Conservation (phyloP, 2,888 invertebrate genomes). For the Platycheirus rosarum region DNA sequence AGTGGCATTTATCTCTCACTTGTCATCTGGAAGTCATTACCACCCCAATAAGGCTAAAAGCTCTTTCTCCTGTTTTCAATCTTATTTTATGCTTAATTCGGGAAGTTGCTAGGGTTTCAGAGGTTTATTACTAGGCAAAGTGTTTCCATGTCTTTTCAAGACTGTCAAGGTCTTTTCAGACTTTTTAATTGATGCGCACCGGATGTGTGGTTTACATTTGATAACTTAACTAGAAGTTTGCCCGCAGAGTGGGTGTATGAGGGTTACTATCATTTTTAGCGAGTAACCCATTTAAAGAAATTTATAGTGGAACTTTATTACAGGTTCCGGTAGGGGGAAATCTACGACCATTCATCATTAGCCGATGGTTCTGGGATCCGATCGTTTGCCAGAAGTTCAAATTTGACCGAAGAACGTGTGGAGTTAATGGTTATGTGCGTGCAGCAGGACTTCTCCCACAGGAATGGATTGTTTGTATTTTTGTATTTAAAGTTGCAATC, state of each 20-base stretch:
- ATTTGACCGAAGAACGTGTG: constrained; percentile 27
- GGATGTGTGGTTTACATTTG: constrained; percentile 45
- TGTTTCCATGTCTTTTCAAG: constrained; percentile 17
- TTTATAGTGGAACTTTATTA: constrained; percentile 69
- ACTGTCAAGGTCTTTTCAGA: constrained; percentile 47
- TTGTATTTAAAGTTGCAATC: constrained; percentile 71
- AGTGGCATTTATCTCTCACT: constrained; percentile 68
- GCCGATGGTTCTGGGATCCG: neutral
- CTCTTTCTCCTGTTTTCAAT: neutral
- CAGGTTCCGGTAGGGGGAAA: constrained; percentile 30
- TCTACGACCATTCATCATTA: constrained; percentile 53
- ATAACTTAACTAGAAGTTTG: constrained; percentile 11
- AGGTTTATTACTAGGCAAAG: constrained; percentile 62
- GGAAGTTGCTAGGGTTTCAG: constrained; percentile 57
- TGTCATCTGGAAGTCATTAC: constrained; percentile 72
- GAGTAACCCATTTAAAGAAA: constrained; percentile 71
- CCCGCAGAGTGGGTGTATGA: neutral
- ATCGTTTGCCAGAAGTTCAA: constrained; percentile 24
- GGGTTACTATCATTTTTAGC: constrained; percentile 57
- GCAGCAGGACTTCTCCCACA: constrained; percentile 33
- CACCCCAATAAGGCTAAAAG: constrained; percentile 20
- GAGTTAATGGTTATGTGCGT: constrained; percentile 48
- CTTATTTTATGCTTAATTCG: constrained; percentile 63
- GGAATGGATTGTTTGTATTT: constrained; percentile 45
- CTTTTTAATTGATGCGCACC: constrained; percentile 42